phyloP scores from a whole-genome alignment of 2,113 vertebrate genomes.

The Apteryx mantelli region DNA sequence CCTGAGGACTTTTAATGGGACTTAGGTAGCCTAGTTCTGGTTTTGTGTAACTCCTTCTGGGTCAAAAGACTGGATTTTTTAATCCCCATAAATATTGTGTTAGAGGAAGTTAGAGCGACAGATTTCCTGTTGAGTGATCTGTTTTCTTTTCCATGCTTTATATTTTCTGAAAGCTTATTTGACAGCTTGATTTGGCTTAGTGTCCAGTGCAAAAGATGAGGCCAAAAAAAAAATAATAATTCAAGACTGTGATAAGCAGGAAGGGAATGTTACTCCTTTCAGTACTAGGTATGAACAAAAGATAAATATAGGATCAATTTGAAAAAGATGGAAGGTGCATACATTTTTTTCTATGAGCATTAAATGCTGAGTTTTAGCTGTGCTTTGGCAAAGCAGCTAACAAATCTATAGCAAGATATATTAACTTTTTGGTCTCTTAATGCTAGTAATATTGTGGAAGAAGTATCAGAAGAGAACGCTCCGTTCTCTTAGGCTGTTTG shows the following conservation, averaged over 20 bases:
- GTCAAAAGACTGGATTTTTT: background rate
- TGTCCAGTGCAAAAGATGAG: background rate
- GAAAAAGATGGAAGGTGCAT: background rate
- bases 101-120: background rate
- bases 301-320: background rate
- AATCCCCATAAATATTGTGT: background rate
- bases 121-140: background rate
- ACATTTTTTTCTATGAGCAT: background rate
- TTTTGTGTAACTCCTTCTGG: background rate
- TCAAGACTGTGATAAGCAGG: background rate
- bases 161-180: slow-evolving; percentile 3
- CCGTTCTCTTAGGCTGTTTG: background rate
- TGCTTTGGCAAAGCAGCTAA: background rate
- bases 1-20: background rate
- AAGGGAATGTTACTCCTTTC: background rate
- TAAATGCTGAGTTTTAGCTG: background rate
- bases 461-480: background rate
- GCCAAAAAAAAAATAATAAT: background rate
- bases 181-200: background rate
- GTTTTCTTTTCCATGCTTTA: background rate
- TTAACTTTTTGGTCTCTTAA: background rate
- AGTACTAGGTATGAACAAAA: background rate
- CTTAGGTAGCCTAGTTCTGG: background rate
- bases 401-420: background rate
- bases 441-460: fast-evolving